Evolutionary conservation across 2,888 invertebrate species (phyloP).

Genomic region (Drosophila siamana): DNA sequence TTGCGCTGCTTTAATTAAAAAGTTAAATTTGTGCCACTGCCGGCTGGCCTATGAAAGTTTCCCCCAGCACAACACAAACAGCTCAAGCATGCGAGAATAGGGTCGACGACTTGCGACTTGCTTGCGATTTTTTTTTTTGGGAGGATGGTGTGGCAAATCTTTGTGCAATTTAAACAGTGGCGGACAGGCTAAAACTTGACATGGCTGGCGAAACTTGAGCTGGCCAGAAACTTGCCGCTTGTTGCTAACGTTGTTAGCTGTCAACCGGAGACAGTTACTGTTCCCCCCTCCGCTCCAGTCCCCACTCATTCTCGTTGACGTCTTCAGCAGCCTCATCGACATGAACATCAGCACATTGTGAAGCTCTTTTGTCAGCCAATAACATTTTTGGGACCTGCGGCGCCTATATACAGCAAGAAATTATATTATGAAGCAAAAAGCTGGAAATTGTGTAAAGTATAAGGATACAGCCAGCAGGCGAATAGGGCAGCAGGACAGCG

Average conservation of each 20-base stretch:
- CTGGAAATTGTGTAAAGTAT: slow-evolving; percentile 20
- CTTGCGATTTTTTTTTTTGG: background rate
- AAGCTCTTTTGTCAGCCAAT: slow-evolving; percentile 52
- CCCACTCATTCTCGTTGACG: too few relatives aligned
- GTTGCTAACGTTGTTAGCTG: slow-evolving; percentile 53
- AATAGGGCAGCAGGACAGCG: background rate
- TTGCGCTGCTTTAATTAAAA: slow-evolving; percentile 75
- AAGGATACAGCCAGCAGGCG: slow-evolving; percentile 6
- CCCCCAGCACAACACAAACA: slow-evolving; percentile 24
- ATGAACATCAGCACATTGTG: slow-evolving; percentile 38
- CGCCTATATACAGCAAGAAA: slow-evolving; percentile 37
- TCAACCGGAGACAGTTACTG: slow-evolving; percentile 35
- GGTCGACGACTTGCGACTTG: slow-evolving; percentile 12
- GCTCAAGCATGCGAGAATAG: background rate
- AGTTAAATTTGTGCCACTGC: slow-evolving; percentile 68
- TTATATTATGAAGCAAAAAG: slow-evolving; percentile 45
- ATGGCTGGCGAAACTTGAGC: slow-evolving; percentile 19
- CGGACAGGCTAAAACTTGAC: slow-evolving; percentile 19
- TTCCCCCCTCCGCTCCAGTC: background rate
- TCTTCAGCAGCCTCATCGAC: slow-evolving; percentile 28
- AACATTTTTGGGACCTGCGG: slow-evolving; percentile 54
- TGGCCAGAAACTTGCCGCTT: slow-evolving; percentile 34
- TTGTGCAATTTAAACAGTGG: slow-evolving; percentile 28
- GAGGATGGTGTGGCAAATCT: slow-evolving; percentile 19
- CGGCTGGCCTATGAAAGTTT: slow-evolving; percentile 57